phyloP scores from a whole-genome alignment of 2,113 vertebrate species.

The Malurus elegans region DNA sequence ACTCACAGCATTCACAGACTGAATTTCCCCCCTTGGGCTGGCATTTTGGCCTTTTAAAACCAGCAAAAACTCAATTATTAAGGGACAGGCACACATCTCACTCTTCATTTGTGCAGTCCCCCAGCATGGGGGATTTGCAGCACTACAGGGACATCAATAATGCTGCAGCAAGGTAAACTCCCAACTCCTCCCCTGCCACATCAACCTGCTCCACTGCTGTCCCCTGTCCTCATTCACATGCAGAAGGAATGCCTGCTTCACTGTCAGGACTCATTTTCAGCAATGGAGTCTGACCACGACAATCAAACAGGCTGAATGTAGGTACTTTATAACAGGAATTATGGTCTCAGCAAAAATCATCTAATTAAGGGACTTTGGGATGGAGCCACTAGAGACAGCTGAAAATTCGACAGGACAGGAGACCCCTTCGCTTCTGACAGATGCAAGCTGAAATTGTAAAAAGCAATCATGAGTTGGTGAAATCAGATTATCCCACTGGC shows the following conservation, averaged over 20 bases:
- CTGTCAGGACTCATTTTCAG: slow-evolving; percentile 27
- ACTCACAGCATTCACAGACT: neutral
- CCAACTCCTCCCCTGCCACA: neutral
- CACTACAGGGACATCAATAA: neutral
- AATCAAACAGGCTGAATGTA: neutral
- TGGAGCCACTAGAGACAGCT: neutral
- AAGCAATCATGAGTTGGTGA: slow-evolving; percentile 41
- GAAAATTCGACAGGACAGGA: slow-evolving; percentile 36
- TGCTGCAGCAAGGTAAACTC: neutral
- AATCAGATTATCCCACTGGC: slow-evolving; percentile 47
- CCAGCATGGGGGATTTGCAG: neutral
- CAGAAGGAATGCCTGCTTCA: neutral
- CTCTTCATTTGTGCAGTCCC: neutral
- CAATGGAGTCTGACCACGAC: neutral
- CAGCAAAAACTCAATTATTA: neutral
- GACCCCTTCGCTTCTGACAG: slow-evolving; percentile 39
- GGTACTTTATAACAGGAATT: slow-evolving; percentile 9
- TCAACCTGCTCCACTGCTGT: neutral
- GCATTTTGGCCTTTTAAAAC: neutral
- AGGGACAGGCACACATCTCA: neutral
- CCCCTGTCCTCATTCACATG: neutral
- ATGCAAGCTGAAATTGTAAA: slow-evolving; percentile 29
- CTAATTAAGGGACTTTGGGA: slow-evolving; percentile 29
- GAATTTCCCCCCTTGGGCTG: neutral
- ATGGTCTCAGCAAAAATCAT: slow-evolving; percentile 31